Conservation (phyloP, 2,888 invertebrate species). For the Sipha maydis region DNA sequence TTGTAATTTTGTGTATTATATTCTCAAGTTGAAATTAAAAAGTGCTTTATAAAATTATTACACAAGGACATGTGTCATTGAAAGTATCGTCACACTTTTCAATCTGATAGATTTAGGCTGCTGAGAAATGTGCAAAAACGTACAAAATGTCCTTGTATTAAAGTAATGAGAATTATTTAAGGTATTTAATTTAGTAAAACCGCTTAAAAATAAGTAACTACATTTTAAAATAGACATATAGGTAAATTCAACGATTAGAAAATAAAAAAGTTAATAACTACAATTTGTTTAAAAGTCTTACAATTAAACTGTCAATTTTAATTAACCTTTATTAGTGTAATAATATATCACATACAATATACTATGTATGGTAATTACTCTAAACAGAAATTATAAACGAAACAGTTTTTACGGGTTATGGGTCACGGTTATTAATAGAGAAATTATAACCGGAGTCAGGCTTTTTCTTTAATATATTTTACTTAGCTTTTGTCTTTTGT, state of each 20-base stretch:
- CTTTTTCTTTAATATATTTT: no score
- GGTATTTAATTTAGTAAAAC: background rate
- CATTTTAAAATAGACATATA: no score
- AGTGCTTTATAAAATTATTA: background rate
- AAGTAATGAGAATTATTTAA: background rate
- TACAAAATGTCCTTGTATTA: conserved; percentile 7
- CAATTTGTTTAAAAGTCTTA: no score
- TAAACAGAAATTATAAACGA: no score
- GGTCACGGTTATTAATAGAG: no score
- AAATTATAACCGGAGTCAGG: no score
- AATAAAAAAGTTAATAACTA: no score
- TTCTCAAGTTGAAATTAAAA: background rate
- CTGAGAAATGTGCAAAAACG: background rate
- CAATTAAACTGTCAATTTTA: background rate
- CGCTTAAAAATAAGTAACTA: background rate
- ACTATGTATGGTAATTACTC: no score
- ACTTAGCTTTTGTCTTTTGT: no score
- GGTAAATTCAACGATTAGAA: no score
- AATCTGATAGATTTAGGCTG: background rate
- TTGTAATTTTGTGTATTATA: background rate
- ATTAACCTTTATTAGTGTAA: background rate
- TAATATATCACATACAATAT: background rate
- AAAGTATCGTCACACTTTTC: conserved; percentile 36
- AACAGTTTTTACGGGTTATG: no score
- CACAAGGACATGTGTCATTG: conserved; percentile 33